phyloP scores from a whole-genome alignment of 2,888 invertebrate species.

The Zelleria hepariella region DNA sequence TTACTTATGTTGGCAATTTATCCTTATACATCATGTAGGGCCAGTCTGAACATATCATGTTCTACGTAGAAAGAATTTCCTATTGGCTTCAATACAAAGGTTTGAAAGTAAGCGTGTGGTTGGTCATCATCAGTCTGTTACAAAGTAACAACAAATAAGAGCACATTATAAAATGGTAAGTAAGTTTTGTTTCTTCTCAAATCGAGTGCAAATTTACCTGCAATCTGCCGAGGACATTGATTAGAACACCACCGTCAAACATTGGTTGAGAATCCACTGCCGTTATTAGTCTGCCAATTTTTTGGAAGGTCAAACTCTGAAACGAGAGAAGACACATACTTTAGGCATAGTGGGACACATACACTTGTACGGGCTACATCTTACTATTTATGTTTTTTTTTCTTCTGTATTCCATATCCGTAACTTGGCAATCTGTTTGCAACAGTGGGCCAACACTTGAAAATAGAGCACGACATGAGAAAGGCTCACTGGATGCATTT shows the following conservation, averaged over 20 bases:
- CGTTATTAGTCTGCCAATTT: constrained; percentile 92
- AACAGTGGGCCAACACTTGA: too few relatives aligned
- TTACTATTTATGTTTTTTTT: too few relatives aligned
- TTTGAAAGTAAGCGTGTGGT: constrained; percentile 94
- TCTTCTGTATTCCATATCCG: too few relatives aligned
- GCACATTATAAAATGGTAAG: not conserved
- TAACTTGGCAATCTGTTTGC: too few relatives aligned
- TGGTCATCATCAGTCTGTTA: constrained; percentile 95
- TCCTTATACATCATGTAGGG: constrained; percentile 81
- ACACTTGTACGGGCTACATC: too few relatives aligned
- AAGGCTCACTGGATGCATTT: too few relatives aligned
- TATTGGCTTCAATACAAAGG: constrained; percentile 92
- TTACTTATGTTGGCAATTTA: constrained; percentile 29
- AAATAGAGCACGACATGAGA: too few relatives aligned
- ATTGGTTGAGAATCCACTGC: constrained; percentile 98
- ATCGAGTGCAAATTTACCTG: constrained; percentile 79
- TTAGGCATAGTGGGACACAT: not conserved
- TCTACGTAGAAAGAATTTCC: constrained; percentile 92
- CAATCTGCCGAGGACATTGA: constrained; percentile 95
- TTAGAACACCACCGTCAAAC: constrained; percentile 96
- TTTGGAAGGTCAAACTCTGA: constrained; percentile 92
- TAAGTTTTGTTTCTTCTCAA: not conserved
- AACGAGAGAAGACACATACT: constrained; percentile 24
- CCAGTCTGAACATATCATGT: constrained; percentile 95
- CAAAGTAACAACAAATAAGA: constrained; percentile 17